phyloP scores from a whole-genome alignment of 2,797 vertebrate genomes.

The Xenentodon cancila region DNA sequence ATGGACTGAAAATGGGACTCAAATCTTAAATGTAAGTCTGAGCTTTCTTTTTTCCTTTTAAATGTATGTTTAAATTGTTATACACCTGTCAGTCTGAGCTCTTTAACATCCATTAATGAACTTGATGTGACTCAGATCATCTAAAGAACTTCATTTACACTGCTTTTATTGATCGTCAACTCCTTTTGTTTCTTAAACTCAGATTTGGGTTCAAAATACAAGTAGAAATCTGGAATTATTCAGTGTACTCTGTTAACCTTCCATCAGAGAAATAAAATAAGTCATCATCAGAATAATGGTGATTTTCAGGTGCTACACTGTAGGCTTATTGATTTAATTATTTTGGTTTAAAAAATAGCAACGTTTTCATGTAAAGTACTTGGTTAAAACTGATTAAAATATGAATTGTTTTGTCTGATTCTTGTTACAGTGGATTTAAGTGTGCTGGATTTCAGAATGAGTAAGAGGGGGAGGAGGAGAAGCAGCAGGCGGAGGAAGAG shows the following conservation, averaged over 20 bases:
- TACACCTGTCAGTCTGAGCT: too few relatives aligned
- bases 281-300: too few relatives aligned
- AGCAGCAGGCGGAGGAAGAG: conserved; percentile 85
- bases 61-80: too few relatives aligned
- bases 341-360: too few relatives aligned
- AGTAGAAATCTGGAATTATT: neutral
- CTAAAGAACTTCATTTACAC: neutral
- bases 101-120: too few relatives aligned
- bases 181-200: neutral
- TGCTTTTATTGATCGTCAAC: neutral
- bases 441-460: conserved; percentile 76
- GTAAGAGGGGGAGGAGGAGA: conserved; percentile 86
- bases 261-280: too few relatives aligned
- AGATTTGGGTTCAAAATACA: too few relatives aligned
- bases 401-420: neutral
- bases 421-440: conserved; percentile 31
- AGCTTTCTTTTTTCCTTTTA: too few relatives aligned
- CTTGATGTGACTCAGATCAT: neutral
- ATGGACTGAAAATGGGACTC: conserved; percentile 4
- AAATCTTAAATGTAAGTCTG: conserved; percentile 40
- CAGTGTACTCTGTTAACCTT: too few relatives aligned
- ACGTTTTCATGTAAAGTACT: neutral
- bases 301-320: too few relatives aligned
- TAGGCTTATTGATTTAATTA: too few relatives aligned
- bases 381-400: neutral